These are phyloP conservation scores for Corythaixoides concolor DNA, from an alignment of 2,113 vertebrate species.

Conservation along the genomic window DNA sequence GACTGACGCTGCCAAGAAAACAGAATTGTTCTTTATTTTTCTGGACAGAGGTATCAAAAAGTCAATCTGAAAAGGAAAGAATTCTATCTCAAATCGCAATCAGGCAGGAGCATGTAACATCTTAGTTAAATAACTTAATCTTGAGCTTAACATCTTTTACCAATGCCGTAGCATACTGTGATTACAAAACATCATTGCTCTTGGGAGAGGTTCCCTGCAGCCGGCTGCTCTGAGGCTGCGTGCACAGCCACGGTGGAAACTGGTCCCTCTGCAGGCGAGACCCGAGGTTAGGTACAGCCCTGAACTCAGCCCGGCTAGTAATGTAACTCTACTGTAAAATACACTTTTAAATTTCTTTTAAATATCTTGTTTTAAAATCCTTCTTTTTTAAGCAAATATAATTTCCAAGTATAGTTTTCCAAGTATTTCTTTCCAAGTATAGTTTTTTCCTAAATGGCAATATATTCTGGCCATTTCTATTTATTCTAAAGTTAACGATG, in stretches of 20 bases:
- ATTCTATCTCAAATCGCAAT: neutral
- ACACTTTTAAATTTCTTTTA: neutral
- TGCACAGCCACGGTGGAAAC: neutral
- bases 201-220: neutral
- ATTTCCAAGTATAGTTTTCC: neutral
- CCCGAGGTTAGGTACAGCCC: neutral
- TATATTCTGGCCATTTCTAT: neutral
- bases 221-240: rapidly evolving
- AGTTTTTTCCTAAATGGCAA: neutral
- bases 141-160: neutral
- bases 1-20: neutral
- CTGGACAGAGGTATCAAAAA: neutral
- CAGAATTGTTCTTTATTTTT: neutral
- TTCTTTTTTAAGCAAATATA: neutral
- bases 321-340: neutral
- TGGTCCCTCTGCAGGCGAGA: rapidly evolving
- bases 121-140: neutral
- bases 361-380: neutral
- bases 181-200: neutral
- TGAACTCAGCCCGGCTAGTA: neutral
- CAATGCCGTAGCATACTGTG: neutral
- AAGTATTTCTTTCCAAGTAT: neutral
- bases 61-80: neutral
- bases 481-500: neutral
- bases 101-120: neutral